Percentiles rank a stretch among this genome's conserved stretches.
phyloP scores from a whole-genome alignment of 2,113 vertebrate genomes.

The Pipa parva region DNA sequence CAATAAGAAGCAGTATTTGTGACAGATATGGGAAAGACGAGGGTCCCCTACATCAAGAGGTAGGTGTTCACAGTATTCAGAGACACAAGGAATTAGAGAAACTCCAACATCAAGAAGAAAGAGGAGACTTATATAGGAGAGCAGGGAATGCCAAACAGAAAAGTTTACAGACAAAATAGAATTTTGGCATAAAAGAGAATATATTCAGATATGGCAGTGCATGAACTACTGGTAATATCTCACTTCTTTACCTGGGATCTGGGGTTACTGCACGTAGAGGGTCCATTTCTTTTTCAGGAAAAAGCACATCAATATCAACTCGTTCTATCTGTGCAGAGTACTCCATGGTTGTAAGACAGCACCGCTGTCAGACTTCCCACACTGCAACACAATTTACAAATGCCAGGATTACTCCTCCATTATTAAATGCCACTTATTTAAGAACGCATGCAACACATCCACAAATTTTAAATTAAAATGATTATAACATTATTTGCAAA shows the following conservation, averaged over 20 bases:
- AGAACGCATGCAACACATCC: too few species aligned
- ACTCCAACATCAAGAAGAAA: background rate
- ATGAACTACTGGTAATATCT: too few species aligned
- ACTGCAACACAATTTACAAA: conserved; percentile 8
- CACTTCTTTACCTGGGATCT: conserved; percentile 15
- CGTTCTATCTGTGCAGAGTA: conserved; percentile 17
- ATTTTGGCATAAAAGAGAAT: too few species aligned
- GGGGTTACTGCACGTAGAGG: conserved; percentile 4
- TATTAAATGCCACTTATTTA: too few species aligned
- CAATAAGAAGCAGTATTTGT: background rate
- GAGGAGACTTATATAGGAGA: background rate
- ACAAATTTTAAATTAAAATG: too few species aligned
- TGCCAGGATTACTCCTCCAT: too few species aligned
- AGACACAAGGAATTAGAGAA: background rate
- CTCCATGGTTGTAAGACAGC: background rate
- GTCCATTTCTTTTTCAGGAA: conserved; percentile 1
- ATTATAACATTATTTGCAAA: too few species aligned
- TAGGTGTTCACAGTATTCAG: too few species aligned
- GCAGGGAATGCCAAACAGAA: background rate
- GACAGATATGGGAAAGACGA: too few species aligned
- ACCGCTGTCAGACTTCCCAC: background rate
- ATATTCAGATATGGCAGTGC: too few species aligned
- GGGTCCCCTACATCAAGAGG: too few species aligned
- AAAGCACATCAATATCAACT: conserved; percentile 25
- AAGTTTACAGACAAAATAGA: background rate